Evolutionary conservation across 2,113 vertebrate species (phyloP).

Genomic region (Notothenia coriiceps): DNA sequence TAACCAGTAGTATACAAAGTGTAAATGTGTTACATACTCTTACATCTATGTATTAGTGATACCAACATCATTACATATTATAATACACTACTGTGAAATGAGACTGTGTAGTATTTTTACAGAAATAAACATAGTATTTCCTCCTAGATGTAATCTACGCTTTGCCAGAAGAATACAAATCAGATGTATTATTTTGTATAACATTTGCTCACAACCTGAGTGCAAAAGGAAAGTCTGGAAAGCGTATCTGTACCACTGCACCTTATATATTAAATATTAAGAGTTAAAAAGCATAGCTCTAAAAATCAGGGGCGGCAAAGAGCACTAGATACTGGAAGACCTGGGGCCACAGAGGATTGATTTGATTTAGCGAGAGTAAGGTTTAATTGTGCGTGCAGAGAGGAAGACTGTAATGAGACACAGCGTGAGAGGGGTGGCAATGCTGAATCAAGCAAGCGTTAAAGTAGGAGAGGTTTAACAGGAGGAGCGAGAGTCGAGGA

Average conservation of each 20-base stretch:
- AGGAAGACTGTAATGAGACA: slow-evolving; percentile 51
- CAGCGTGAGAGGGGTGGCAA: slow-evolving; percentile 23
- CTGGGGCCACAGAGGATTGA: slow-evolving; percentile 38
- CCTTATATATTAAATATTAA: slow-evolving; percentile 39
- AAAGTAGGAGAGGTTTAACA: slow-evolving; percentile 45
- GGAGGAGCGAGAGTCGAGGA: neutral
- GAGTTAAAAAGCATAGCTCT: slow-evolving; percentile 53
- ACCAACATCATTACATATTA: too few species aligned
- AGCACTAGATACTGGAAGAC: slow-evolving; percentile 34
- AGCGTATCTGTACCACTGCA: neutral
- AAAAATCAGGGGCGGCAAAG: slow-evolving; percentile 60
- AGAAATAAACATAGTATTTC: too few species aligned
- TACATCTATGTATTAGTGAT: too few species aligned
- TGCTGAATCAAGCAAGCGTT: slow-evolving; percentile 38
- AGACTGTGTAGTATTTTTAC: too few species aligned
- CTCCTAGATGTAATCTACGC: neutral
- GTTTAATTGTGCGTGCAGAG: slow-evolving; percentile 69
- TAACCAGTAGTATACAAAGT: too few species aligned
- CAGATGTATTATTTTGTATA: slow-evolving; percentile 15
- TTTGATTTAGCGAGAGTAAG: slow-evolving; percentile 64
- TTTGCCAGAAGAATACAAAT: slow-evolving; percentile 7
- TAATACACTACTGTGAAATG: too few species aligned
- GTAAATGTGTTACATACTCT: too few species aligned
- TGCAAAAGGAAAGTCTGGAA: slow-evolving; percentile 1
- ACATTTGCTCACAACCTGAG: slow-evolving; percentile 5